Percentiles rank a stretch among this genome's conserved stretches.
Evolutionary conservation across 2,797 vertebrate species (phyloP).

Genomic region (Lacerta bilineata): DNA sequence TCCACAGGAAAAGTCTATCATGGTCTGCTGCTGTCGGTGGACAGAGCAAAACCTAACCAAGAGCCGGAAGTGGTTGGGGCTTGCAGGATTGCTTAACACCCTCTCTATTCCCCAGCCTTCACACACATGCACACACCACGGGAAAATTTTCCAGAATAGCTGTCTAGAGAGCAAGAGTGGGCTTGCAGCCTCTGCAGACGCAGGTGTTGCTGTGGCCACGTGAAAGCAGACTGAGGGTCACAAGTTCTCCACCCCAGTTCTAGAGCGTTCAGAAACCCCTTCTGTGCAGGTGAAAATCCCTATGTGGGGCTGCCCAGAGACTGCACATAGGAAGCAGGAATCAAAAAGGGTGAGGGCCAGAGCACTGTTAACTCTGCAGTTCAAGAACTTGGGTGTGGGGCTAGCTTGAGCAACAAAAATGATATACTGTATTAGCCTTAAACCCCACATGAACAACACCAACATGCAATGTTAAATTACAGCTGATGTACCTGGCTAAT

Average conservation of each 20-base stretch:
- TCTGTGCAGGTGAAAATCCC: background rate
- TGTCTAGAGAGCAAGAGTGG: no score
- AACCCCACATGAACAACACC: background rate
- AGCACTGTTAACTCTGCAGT: background rate
- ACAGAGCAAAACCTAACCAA: no score
- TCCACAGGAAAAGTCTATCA: no score
- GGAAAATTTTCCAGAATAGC: no score
- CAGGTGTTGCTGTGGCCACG: background rate
- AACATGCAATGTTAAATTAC: background rate
- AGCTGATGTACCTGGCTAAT: background rate
- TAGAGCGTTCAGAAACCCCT: background rate
- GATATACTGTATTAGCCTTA: background rate
- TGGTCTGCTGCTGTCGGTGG: no score
- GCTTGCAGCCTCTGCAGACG: background rate
- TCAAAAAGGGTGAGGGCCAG: background rate
- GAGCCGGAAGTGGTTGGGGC: background rate
- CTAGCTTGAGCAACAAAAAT: background rate
- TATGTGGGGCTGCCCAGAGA: background rate
- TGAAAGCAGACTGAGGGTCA: no score
- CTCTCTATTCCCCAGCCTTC: no score
- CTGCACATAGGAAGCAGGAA: background rate
- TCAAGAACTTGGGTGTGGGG: background rate
- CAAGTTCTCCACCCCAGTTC: background rate
- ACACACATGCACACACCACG: no score
- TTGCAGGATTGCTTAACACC: background rate